phyloP scores from a whole-genome alignment of 2,888 invertebrate genomes.

The Tanypteryx hageni region DNA sequence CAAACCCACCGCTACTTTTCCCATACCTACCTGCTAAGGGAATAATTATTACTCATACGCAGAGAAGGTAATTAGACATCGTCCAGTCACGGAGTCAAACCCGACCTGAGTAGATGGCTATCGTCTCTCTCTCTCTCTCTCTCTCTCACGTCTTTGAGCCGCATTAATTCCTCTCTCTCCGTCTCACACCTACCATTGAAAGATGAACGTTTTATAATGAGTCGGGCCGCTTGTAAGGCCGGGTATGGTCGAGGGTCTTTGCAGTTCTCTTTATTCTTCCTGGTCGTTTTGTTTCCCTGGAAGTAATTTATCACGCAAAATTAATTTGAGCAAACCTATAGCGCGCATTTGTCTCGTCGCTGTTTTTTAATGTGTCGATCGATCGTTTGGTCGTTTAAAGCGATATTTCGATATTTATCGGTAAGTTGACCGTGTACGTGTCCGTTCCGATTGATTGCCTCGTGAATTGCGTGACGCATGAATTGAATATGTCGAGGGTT shows the following conservation, averaged over 20 bases:
- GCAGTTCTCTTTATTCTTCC: not conserved
- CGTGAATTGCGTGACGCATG: not conserved
- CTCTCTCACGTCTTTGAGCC: not conserved
- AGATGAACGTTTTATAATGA: not conserved
- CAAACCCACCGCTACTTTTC: not conserved
- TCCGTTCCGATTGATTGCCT: not conserved
- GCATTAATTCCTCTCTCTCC: not conserved
- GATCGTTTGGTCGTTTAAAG: not conserved
- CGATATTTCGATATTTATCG: not conserved
- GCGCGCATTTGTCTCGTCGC: not conserved
- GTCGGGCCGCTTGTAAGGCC: not conserved
- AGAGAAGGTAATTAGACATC: not conserved
- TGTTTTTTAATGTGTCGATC: not conserved
- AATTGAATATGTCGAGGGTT: not conserved
- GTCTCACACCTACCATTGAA: not conserved
- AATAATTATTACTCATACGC: conserved; percentile 3
- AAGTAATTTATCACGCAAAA: not conserved
- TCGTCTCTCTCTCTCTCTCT: not conserved
- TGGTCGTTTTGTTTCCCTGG: no score
- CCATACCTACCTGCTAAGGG: not conserved
- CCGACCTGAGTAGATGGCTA: not conserved
- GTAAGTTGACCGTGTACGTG: not conserved
- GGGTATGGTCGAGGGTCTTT: not conserved
- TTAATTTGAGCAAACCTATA: not conserved
- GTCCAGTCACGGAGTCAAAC: conserved; percentile 9